phyloP scores from a whole-genome alignment of 2,888 invertebrate genomes.

The Hanleya hanleyi region DNA sequence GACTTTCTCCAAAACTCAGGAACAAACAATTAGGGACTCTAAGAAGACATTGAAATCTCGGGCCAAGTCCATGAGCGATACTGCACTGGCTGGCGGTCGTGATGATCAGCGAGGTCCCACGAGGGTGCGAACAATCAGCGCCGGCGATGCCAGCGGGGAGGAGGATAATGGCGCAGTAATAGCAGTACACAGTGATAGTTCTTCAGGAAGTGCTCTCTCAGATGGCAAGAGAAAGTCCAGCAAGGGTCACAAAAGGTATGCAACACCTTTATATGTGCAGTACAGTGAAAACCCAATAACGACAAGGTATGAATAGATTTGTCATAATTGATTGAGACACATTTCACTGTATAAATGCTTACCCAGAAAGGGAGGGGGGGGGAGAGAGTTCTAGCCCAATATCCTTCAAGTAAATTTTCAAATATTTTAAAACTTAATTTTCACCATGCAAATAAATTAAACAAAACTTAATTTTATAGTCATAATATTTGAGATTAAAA shows the following conservation, averaged over 20 bases:
- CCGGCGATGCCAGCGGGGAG: conserved; percentile 51
- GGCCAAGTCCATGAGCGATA: conserved; percentile 36
- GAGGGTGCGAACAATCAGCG: conserved; percentile 43
- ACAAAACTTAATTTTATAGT: no score
- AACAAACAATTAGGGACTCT: conserved; percentile 40
- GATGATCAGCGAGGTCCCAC: conserved; percentile 22
- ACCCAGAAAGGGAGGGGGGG: no score
- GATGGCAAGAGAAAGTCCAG: conserved; percentile 51
- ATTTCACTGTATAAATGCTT: no score
- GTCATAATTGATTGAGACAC: no score
- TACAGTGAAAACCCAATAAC: no score
- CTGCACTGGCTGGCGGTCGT: conserved; percentile 8
- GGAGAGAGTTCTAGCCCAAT: no score
- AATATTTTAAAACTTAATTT: no score
- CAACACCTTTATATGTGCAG: no score
- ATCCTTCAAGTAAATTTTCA: no score
- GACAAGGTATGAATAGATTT: no score
- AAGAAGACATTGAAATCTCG: conserved; percentile 41
- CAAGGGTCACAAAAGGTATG: conserved; percentile 53
- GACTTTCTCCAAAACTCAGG: conserved; percentile 53
- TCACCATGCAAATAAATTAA: no score
- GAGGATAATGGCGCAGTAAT: conserved; percentile 37
- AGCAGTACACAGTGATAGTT: conserved; percentile 52
- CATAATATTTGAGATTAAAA: no score
- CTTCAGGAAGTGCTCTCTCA: conserved; percentile 53